Percentiles rank a stretch among this genome's conserved stretches.
These are phyloP conservation scores for Rhingia campestris DNA, from an alignment of 2,888 invertebrate genomes.

Conservation along the genomic window DNA sequence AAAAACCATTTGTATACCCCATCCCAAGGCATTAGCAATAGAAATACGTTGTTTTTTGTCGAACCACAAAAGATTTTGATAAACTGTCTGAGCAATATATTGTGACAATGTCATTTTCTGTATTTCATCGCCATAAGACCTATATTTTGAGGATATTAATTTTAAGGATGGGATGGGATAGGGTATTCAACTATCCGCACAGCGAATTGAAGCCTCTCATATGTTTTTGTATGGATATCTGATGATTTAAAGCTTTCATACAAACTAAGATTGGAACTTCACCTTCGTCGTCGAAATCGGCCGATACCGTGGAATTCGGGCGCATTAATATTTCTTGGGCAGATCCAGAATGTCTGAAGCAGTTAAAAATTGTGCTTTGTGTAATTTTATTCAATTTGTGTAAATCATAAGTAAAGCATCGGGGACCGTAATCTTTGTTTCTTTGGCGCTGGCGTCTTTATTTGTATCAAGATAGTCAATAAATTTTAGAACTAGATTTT, in stretches of 20 bases:
- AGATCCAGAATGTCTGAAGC: slow-evolving; percentile 17
- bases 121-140: too few species aligned
- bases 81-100: too few species aligned
- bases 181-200: too few species aligned
- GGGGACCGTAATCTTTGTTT: slow-evolving; percentile 20
- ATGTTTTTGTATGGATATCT: slow-evolving; percentile 12
- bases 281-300: slow-evolving; percentile 9
- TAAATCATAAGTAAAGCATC: slow-evolving; percentile 30
- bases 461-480: slow-evolving; percentile 11
- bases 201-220: too few species aligned
- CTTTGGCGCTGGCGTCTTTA: slow-evolving; percentile 14
- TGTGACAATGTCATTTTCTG: too few species aligned
- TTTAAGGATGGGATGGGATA: too few species aligned
- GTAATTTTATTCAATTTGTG: slow-evolving; percentile 18
- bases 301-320: neutral
- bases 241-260: slow-evolving; percentile 19
- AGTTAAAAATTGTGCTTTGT: slow-evolving; percentile 8
- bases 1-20: too few species aligned
- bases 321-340: slow-evolving; percentile 9
- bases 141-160: too few species aligned
- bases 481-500: slow-evolving; percentile 12
- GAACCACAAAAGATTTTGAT: too few species aligned
- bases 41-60: too few species aligned
- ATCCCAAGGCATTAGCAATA: too few species aligned
- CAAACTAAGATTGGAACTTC: slow-evolving; percentile 14